Conservation (phyloP, 2,113 vertebrate species). For the Tiliqua scincoides region DNA sequence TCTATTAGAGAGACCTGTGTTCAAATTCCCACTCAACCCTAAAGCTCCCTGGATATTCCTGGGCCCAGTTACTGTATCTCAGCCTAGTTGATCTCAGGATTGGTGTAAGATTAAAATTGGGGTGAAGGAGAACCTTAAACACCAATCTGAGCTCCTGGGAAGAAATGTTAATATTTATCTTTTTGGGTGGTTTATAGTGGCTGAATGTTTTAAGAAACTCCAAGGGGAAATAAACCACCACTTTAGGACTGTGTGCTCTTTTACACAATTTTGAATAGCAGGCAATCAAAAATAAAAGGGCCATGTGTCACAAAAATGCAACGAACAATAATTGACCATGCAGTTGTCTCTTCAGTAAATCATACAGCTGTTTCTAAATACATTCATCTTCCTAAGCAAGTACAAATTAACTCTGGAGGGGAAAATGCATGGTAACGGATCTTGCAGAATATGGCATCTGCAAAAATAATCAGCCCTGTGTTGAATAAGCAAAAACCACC, state of each 20-base stretch:
- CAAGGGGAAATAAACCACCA: neutral
- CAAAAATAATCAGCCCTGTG: neutral
- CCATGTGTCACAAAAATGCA: neutral
- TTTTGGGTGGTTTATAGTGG: neutral
- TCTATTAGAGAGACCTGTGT: too few relatives aligned
- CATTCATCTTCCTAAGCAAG: neutral
- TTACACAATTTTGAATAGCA: neutral
- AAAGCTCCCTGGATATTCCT: too few relatives aligned
- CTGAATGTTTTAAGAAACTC: neutral
- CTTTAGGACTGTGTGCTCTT: neutral
- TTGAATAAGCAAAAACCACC: neutral
- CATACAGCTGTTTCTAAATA: neutral
- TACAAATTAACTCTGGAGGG: constrained; percentile 28
- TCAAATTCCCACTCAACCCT: too few relatives aligned
- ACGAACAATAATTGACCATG: neutral
- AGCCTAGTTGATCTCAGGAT: too few relatives aligned
- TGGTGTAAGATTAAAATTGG: too few relatives aligned
- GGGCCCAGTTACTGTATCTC: too few relatives aligned
- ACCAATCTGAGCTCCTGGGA: too few relatives aligned
- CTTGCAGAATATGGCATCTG: neutral
- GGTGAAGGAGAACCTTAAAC: too few relatives aligned
- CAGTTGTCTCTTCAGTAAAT: neutral
- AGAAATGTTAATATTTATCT: too few relatives aligned
- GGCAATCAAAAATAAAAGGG: neutral
- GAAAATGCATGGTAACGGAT: constrained; percentile 13